Evolutionary conservation across 37 sponge, comb jelly and placozoan species (phyloP).

Genomic region (Diacarnus erythraeanus): DNA sequence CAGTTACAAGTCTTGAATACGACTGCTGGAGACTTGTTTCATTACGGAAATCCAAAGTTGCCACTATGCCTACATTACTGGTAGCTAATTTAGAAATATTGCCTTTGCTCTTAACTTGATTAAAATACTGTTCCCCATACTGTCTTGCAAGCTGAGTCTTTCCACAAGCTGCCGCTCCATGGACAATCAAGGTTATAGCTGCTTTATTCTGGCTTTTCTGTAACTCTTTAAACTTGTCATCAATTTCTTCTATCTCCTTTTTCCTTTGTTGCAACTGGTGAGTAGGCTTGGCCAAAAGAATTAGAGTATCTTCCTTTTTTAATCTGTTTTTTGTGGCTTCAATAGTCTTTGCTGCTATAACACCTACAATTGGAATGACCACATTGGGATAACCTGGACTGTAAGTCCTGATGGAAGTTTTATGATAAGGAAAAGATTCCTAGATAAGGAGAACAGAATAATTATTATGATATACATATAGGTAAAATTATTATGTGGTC

Average conservation of each 20-base stretch:
- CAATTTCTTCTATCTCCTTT: not conserved
- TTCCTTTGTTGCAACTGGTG: not conserved
- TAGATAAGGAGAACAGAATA: too few relatives aligned
- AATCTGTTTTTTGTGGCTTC: not conserved
- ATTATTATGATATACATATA: too few relatives aligned
- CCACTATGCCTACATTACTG: not conserved
- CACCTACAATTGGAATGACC: too few relatives aligned
- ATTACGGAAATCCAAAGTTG: not conserved
- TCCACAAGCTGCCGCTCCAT: not conserved
- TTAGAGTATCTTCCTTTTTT: not conserved
- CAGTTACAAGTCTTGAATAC: not conserved
- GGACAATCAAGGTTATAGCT: not conserved
- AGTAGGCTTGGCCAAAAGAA: not conserved
- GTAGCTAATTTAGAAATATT: too few relatives aligned
- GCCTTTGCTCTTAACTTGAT: too few relatives aligned
- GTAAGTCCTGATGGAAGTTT: too few relatives aligned
- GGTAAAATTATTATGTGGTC: too few relatives aligned
- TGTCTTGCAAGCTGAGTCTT: not conserved
- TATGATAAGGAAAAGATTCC: too few relatives aligned
- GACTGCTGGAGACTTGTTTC: not conserved
- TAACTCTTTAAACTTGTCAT: not conserved
- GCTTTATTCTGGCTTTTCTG: not conserved
- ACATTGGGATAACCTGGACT: too few relatives aligned
- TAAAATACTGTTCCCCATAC: not conserved
- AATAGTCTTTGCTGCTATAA: too few relatives aligned